Evolutionary conservation across 2,888 invertebrate species (phyloP).

Genomic region (Linnaemya tessellans): DNA sequence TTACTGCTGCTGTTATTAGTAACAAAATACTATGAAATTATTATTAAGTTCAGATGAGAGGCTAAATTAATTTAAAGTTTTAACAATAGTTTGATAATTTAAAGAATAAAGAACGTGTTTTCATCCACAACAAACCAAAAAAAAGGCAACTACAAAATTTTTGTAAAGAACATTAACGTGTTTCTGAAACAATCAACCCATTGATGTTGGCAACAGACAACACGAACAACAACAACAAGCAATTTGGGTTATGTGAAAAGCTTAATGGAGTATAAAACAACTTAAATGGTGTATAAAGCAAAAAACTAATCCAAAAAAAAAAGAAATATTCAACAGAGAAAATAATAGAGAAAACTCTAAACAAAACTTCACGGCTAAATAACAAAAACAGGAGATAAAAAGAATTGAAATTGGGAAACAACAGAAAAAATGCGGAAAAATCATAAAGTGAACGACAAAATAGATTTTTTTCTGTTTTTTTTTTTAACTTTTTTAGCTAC

Average conservation of each 20-base stretch:
- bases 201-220: conserved; percentile 38
- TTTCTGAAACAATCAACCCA: conserved; percentile 8
- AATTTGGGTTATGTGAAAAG: conserved; percentile 55
- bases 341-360: neutral
- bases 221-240: conserved; percentile 25
- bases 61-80: conserved; percentile 30
- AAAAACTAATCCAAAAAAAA: neutral
- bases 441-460: neutral
- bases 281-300: conserved; percentile 50
- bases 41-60: neutral
- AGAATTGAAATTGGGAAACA: neutral
- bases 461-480: no score
- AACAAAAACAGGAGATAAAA: neutral
- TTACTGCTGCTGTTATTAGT: conserved; percentile 2
- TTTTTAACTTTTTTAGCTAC: no score
- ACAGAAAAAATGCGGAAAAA: neutral
- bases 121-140: neutral
- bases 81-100: conserved; percentile 20
- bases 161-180: conserved; percentile 7
- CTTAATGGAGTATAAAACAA: conserved; percentile 65
- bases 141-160: conserved; percentile 10
- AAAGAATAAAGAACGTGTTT: neutral
- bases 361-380: neutral
- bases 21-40: neutral
- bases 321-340: neutral